phyloP scores from a whole-genome alignment of 2,113 vertebrate species.

The Phoenicopterus ruber region DNA sequence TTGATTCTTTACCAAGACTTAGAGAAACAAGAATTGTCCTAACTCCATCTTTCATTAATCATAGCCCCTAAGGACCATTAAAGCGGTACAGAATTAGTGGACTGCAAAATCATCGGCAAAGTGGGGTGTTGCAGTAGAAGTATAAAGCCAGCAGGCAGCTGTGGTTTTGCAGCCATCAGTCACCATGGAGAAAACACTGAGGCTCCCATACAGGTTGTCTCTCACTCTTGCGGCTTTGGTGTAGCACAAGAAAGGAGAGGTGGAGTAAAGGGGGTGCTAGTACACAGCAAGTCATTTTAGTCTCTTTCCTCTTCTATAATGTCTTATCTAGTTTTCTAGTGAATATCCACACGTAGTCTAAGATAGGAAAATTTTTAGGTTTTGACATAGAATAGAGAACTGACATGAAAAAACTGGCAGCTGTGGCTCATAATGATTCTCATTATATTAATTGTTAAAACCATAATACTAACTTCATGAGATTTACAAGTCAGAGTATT shows the following conservation, averaged over 20 bases:
- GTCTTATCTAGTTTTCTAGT: neutral
- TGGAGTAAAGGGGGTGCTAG: neutral
- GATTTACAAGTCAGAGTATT: neutral
- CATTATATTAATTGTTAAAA: neutral
- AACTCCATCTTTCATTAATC: neutral
- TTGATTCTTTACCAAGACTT: neutral
- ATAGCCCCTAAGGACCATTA: neutral
- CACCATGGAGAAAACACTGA: neutral
- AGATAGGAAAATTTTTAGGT: neutral
- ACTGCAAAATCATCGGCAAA: neutral
- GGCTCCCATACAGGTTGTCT: fast-evolving
- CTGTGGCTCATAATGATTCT: neutral
- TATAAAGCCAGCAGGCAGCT: neutral
- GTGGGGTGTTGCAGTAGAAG: neutral
- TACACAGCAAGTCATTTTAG: neutral
- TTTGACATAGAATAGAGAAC: neutral
- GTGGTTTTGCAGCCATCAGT: neutral
- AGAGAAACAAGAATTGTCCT: neutral
- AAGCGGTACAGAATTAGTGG: neutral
- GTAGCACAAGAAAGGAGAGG: neutral
- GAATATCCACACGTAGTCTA: neutral
- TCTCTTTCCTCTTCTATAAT: neutral
- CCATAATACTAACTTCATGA: neutral
- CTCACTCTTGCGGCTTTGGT: neutral
- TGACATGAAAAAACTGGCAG: neutral